phyloP scores from a whole-genome alignment of 2,888 invertebrate genomes.

The Leptopilina myrica region DNA sequence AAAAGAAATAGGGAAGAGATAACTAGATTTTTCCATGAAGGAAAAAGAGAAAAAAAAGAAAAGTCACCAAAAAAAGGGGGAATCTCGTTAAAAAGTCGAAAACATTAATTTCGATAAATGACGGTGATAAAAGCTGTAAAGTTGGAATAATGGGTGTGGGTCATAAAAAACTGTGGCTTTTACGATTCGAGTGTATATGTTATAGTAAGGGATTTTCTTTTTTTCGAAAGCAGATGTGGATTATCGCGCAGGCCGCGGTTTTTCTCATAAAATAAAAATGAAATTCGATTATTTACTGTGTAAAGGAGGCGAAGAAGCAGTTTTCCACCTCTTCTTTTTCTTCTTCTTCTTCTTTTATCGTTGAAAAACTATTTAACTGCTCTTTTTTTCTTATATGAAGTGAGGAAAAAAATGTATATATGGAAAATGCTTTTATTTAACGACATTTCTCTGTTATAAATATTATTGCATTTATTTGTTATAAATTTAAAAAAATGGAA shows the following conservation, averaged over 20 bases:
- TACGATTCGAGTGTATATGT: not conserved
- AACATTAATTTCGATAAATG: slow-evolving; percentile 31
- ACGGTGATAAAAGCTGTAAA: slow-evolving; percentile 15
- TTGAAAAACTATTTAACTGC: no score
- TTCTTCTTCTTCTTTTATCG: no score
- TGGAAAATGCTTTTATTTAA: no score
- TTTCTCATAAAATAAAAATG: slow-evolving; percentile 23
- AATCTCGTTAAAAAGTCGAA: slow-evolving; percentile 18
- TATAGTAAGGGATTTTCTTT: not conserved
- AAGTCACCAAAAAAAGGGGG: not conserved
- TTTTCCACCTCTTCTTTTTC: no score
- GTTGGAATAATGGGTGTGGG: slow-evolving; percentile 5
- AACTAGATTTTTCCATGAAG: not conserved
- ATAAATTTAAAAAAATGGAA: no score
- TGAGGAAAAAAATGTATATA: no score
- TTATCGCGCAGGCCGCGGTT: slow-evolving; percentile 16
- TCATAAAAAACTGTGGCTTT: slow-evolving; percentile 14
- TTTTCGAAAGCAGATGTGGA: slow-evolving; percentile 18
- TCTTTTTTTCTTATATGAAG: no score
- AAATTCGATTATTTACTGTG: slow-evolving; percentile 10
- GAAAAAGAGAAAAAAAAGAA: not conserved
- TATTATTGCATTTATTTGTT: no score
- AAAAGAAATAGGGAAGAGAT: not conserved
- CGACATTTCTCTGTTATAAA: no score
- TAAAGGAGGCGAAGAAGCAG: not conserved